phyloP scores from a whole-genome alignment of 2,797 vertebrate genomes.

The Echeneis naucrates region DNA sequence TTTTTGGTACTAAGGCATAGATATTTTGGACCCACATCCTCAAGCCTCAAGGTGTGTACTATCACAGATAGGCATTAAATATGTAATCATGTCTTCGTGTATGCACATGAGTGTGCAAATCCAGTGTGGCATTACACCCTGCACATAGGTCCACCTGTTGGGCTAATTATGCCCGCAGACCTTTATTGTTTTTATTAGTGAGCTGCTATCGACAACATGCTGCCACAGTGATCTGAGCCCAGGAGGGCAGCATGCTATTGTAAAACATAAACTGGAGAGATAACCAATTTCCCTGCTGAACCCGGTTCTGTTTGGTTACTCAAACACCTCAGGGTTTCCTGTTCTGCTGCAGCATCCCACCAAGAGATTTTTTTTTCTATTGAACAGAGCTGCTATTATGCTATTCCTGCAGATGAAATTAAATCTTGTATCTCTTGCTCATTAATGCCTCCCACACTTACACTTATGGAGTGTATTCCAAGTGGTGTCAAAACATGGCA shows the following conservation, averaged over 20 bases:
- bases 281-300: constrained; percentile 51
- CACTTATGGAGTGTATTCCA: constrained; percentile 70
- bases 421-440: constrained; percentile 63
- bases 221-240: constrained; percentile 30
- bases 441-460: constrained; percentile 78
- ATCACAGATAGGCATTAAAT: constrained; percentile 13
- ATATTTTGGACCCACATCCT: constrained; percentile 23
- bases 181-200: constrained; percentile 51
- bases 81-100: neutral
- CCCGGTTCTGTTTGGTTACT: constrained; percentile 23
- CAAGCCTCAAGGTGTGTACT: constrained; percentile 25
- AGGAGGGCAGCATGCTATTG: constrained; percentile 29
- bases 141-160: constrained; percentile 51
- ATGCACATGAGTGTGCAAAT: constrained; percentile 6
- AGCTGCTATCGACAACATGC: constrained; percentile 30
- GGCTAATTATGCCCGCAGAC: constrained; percentile 74
- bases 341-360: constrained; percentile 22
- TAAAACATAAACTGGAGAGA: constrained; percentile 52
- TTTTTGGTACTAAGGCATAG: neutral
- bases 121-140: constrained; percentile 50
- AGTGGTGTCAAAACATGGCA: constrained; percentile 73
- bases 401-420: constrained; percentile 70
- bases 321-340: constrained; percentile 22
- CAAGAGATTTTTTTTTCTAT: constrained; percentile 46
- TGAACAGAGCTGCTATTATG: constrained; percentile 66